A percentile compares a stretch with the other conserved stretches of the same genome.
phyloP scores from a whole-genome alignment of 2,888 invertebrate genomes.

The Lycaena phlaeas region DNA sequence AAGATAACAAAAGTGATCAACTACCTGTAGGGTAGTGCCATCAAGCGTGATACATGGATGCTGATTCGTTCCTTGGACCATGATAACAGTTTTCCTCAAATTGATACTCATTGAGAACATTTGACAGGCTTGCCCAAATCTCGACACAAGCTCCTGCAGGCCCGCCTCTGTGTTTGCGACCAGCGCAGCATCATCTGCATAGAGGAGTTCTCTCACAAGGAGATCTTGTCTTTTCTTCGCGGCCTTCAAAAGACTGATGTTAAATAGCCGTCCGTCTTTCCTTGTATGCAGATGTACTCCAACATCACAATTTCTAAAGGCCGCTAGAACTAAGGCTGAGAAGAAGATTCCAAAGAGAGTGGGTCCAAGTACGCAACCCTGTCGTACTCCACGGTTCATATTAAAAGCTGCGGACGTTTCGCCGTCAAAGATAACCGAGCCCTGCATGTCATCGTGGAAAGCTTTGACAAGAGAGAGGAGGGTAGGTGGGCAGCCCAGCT shows the following conservation, averaged over 20 bases:
- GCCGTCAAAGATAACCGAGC: not conserved
- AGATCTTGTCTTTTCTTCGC: not conserved
- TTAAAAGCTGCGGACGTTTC: not conserved
- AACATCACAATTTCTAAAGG: too few species aligned
- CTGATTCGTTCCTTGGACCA: too few species aligned
- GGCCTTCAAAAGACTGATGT: not conserved
- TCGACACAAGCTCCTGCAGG: not conserved
- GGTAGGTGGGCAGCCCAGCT: conserved; percentile 9
- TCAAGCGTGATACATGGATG: too few species aligned
- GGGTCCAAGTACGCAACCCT: conserved; percentile 11
- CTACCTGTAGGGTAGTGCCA: too few species aligned
- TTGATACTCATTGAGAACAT: too few species aligned
- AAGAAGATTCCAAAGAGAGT: conserved; percentile 3
- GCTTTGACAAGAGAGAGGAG: not conserved
- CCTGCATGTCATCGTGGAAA: conserved; percentile 7
- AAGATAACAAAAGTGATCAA: too few species aligned
- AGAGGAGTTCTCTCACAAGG: not conserved
- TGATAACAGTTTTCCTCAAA: too few species aligned
- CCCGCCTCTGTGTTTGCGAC: not conserved
- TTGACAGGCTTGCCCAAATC: not conserved
- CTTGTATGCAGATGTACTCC: not conserved
- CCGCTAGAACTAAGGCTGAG: too few species aligned
- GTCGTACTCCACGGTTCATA: conserved; percentile 12
- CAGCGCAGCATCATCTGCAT: not conserved
- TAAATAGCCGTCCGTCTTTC: not conserved